These are phyloP conservation scores for Apis mellifera DNA, from an alignment of 1,140 invertebrate genomes.

Conservation along the genomic window DNA sequence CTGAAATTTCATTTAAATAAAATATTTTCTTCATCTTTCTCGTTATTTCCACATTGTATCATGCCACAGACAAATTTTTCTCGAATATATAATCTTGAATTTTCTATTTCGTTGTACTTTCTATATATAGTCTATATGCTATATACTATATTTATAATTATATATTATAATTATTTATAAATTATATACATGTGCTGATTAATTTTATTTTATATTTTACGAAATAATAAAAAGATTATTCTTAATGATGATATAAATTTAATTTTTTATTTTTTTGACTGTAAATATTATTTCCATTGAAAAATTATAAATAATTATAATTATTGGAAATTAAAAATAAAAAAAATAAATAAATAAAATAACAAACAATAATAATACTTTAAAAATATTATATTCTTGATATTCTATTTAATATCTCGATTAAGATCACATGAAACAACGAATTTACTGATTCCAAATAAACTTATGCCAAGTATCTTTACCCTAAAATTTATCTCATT, in stretches of 20 bases:
- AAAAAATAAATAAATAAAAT: background rate
- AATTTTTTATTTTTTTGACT: background rate
- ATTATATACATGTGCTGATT: too few relatives aligned
- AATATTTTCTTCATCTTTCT: background rate
- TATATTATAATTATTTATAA: too few relatives aligned
- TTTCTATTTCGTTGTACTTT: background rate
- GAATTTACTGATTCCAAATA: background rate
- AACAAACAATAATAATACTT: background rate
- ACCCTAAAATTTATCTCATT: constrained; percentile 19
- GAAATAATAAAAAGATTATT: background rate
- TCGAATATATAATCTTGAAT: background rate
- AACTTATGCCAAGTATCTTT: constrained; percentile 26
- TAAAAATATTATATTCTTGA: background rate
- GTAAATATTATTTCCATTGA: background rate
- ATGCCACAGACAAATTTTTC: constrained; percentile 2
- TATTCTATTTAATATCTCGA: background rate
- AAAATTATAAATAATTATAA: background rate
- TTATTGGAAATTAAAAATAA: background rate
- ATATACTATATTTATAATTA: too few relatives aligned
- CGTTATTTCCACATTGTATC: constrained; percentile 26
- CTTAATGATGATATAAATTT: background rate
- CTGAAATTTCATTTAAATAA: constrained; percentile 28
- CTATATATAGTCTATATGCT: background rate
- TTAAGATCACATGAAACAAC: constrained; percentile 4
- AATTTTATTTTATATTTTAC: too few relatives aligned